Percentiles rank a stretch among this genome's conserved stretches.
phyloP scores from a whole-genome alignment of 2,113 vertebrate genomes.

The Brachirus orientalis region DNA sequence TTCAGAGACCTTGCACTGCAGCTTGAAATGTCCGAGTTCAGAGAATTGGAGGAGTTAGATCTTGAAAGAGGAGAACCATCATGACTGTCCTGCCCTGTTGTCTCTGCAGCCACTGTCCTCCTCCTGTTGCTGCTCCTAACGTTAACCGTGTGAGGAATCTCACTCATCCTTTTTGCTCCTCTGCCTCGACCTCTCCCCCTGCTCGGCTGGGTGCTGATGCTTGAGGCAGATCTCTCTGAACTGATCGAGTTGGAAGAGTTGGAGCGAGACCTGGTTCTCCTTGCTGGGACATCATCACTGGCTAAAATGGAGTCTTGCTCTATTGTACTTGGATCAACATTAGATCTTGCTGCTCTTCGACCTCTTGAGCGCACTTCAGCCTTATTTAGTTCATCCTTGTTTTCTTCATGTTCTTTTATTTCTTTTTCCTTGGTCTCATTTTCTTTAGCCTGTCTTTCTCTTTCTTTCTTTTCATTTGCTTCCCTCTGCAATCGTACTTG shows the following conservation, averaged over 20 bases:
- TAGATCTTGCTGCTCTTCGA: slow-evolving; percentile 40
- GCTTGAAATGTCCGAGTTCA: slow-evolving; percentile 54
- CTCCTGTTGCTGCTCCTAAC: slow-evolving; percentile 47
- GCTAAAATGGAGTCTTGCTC: slow-evolving; percentile 6
- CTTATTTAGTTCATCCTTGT: not conserved
- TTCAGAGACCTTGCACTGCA: slow-evolving; percentile 36
- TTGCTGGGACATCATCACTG: slow-evolving; percentile 47
- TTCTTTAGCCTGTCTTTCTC: slow-evolving; percentile 10
- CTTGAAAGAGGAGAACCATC: slow-evolving; percentile 24
- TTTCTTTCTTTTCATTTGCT: slow-evolving; percentile 9
- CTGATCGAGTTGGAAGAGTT: slow-evolving; percentile 73
- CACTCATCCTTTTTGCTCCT: slow-evolving; percentile 37
- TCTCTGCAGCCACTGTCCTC: slow-evolving; percentile 32
- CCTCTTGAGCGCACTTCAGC: slow-evolving; percentile 28
- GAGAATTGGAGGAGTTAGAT: slow-evolving; percentile 59
- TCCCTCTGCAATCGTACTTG: slow-evolving; percentile 19
- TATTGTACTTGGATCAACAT: not conserved
- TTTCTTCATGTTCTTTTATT: slow-evolving; percentile 16
- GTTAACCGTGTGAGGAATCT: not conserved
- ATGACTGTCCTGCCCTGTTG: slow-evolving; percentile 1
- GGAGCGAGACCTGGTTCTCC: slow-evolving; percentile 71
- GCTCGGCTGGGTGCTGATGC: slow-evolving; percentile 15
- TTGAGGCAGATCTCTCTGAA: slow-evolving; percentile 73
- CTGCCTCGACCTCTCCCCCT: slow-evolving; percentile 46
- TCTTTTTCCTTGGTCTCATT: slow-evolving; percentile 4